phyloP scores from a whole-genome alignment of 2,113 vertebrate genomes.

The Caracal caracal region DNA sequence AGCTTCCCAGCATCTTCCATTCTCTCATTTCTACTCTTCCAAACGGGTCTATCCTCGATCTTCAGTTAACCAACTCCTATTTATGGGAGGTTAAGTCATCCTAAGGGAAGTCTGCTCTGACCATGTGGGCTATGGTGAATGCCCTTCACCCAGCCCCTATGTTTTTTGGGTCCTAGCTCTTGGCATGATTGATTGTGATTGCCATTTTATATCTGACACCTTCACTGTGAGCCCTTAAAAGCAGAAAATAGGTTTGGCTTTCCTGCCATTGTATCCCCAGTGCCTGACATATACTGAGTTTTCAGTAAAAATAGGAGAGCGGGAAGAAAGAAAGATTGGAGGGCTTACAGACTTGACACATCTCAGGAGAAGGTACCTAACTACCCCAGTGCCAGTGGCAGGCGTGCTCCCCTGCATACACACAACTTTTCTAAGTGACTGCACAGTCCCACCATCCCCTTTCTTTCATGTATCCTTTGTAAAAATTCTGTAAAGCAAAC shows the following conservation, averaged over 20 bases:
- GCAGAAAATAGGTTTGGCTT: constrained; percentile 4
- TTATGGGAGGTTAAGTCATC: not conserved
- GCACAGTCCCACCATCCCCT: not conserved
- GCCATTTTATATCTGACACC: not conserved
- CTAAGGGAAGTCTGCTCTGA: not conserved
- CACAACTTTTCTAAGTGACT: not conserved
- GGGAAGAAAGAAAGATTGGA: not conserved
- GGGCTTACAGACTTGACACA: not conserved
- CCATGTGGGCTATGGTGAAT: not conserved
- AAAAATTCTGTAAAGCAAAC: not conserved
- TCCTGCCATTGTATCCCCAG: not conserved
- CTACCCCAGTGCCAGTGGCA: not conserved
- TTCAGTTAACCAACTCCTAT: not conserved
- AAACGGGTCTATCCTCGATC: not conserved
- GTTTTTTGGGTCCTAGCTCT: not conserved
- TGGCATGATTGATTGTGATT: not conserved
- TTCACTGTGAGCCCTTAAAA: not conserved
- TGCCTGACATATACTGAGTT: not conserved
- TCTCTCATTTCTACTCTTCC: not conserved
- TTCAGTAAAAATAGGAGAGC: not conserved
- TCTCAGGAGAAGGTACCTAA: not conserved
- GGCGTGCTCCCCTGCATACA: not conserved
- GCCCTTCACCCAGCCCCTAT: not conserved
- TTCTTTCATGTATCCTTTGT: not conserved
- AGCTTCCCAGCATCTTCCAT: not conserved